Base-by-base conservation (phyloP, 2,888 invertebrate species). In the Spicauda simplicius region DNA sequence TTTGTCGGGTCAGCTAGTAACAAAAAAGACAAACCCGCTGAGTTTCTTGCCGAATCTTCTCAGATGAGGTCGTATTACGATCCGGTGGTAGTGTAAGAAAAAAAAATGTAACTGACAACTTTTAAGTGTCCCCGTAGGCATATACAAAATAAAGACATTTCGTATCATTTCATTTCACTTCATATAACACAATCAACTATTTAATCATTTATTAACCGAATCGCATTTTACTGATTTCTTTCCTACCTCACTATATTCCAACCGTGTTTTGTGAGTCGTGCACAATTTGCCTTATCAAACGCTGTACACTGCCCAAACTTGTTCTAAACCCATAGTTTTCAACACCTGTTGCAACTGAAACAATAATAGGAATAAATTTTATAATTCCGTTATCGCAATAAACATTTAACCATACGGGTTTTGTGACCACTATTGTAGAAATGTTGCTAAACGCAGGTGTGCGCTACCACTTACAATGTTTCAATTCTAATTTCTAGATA, bases 401-500 rank as follows among this genome's bases (percentile, higher is more conserved):
- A 62, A 64, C 57, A 62, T 57, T 64, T 64, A 57, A 64, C 18
- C 60, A 64, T 64, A 64, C 64, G 64, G 64, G 64, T 64, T 20
- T 20, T 33, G 64, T 57, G 53, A 64, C 41, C 8, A 50, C 63
- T 18, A 64, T 64, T 64, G 64, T 57, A 52, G 16, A 53, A 37
- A 11, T 12, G 64, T 57, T 57, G n/a, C 45, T 33, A 52, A 64
- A 64, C 10, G 58, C 64, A 64, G 64, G 64, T 64, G 64, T 58
- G 16, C 57, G 52, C 56, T 52, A 52, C 57, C 57, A 52, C 12
- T 64, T 52, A 64, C 37, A 64, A 48, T 63, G 57, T 64, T 64
- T 64, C 57, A 57, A 57, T 64, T 64, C 57, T 64, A 64, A 57
- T 64, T 64, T 64, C 64, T 58, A 37, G 64, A 57, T 64, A 64